Conservation (phyloP, 2,888 invertebrate genomes). For the Aleiodes testaceus region DNA sequence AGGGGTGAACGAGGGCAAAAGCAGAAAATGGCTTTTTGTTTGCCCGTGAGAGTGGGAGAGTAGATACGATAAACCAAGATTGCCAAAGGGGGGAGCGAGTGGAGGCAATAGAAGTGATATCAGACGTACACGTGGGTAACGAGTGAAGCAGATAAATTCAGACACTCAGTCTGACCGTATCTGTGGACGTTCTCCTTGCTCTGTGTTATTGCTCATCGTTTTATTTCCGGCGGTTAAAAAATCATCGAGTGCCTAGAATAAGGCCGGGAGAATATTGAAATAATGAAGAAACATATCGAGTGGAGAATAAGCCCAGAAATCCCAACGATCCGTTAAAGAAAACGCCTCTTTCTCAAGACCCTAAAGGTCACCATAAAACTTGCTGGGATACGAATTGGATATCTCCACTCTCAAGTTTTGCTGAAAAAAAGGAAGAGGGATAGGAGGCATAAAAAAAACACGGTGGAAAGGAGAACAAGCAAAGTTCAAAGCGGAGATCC, state of each 20-base stretch:
- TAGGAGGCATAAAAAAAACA: conserved; percentile 24
- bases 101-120: conserved; percentile 6
- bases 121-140: conserved; percentile 1
- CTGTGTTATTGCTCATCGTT: not conserved
- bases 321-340: conserved; percentile 31
- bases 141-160: conserved; percentile 4
- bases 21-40: conserved; percentile 4
- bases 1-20: not conserved
- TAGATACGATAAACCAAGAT: conserved; percentile 30
- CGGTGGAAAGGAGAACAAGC: conserved; percentile 23
- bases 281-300: conserved; percentile 15
- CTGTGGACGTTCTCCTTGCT: not conserved
- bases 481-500: conserved; percentile 36
- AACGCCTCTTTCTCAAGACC: conserved; percentile 18
- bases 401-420: conserved; percentile 38
- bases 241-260: not conserved
- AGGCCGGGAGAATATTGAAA: not conserved
- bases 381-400: conserved; percentile 43
- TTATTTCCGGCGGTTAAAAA: not conserved
- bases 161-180: not conserved
- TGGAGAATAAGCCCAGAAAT: conserved; percentile 31
- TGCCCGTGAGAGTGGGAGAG: not conserved
- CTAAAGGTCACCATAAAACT: conserved; percentile 43
- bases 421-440: conserved; percentile 28
- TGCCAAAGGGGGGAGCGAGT: conserved; percentile 10